Base-by-base conservation (phyloP, 2,888 invertebrate species). In the Euspilapteryx auroguttella region DNA sequence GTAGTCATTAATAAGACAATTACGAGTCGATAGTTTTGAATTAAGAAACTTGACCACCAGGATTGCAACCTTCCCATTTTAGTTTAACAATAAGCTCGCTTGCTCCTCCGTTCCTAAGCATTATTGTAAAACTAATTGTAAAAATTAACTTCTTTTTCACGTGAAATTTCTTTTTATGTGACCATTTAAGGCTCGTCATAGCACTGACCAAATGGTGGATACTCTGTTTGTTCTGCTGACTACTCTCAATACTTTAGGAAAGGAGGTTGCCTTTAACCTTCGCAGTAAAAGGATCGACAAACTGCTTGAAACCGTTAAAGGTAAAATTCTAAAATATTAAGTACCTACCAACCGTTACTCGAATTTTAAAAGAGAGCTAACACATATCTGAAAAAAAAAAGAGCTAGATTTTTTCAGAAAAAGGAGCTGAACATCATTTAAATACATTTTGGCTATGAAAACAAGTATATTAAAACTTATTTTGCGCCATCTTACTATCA, bases 221-320 rank as follows among this genome's bases (percentile, higher is more conserved):
- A 62, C 55, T 3, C 37, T 71, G 25, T 68, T 64, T 33, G 56
- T 71, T 11, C 40, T 68, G 28, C 42, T 71, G 15, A 68, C 65
- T 1, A 68, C 59, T 6, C 28, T 71, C 14, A 63, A 55, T 38
- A 42, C 57, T 1, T 33, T 68, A 20, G 53, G 49, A 3, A 71
- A 71, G 39, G 61, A 68, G 35, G 25, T 47, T 0, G 44, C 59
- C 1, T 63, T 68, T 34, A 64, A 64, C 35, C 15, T 48, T 2
- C 49, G 59, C 24, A 46, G 45, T 4, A 23, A 27, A 6, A 55
- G 68, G n/a, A 44, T 69, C 17, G 55, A 61, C 20, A 37, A 39
- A 5, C 42, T 71, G 17, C 41, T 69, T 26, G 32, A 33, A 11
- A 38, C 50, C 12, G 47, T 65, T 14, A 49, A 58, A 27, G 62